phyloP scores from a whole-genome alignment of 2,888 invertebrate species.

The Polietes domitor region DNA sequence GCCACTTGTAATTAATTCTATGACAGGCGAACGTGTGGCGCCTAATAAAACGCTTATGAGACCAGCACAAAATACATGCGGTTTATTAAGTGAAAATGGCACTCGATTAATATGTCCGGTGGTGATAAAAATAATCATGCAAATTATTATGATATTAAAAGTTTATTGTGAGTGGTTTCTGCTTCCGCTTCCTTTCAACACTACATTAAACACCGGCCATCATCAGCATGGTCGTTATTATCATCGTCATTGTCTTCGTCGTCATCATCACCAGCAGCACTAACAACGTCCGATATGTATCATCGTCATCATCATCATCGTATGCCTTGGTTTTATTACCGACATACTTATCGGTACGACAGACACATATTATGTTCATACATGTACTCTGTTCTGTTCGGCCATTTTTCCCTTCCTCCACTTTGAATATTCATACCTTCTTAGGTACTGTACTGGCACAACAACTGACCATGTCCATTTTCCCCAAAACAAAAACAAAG shows the following conservation, averaged over 20 bases:
- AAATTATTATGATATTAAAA: constrained; percentile 54
- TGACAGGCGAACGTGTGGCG: background rate
- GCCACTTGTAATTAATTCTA: no score
- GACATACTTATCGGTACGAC: background rate
- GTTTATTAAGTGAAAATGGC: constrained; percentile 47
- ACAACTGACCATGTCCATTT: no score
- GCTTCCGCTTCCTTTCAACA: background rate
- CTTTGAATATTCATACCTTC: no score
- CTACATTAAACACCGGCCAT: background rate
- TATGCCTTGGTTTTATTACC: background rate
- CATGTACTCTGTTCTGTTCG: no score
- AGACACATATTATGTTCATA: no score
- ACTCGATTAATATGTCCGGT: constrained; percentile 8
- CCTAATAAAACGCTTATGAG: background rate
- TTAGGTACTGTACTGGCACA: no score
- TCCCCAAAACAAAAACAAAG: no score
- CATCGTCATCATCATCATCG: background rate
- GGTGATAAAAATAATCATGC: constrained; percentile 41
- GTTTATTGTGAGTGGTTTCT: constrained; percentile 15
- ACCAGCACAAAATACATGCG: background rate
- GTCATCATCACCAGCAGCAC: background rate
- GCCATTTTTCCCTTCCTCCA: no score
- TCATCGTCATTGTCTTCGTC: background rate
- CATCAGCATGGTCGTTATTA: background rate
- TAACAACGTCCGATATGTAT: background rate